Conservation (phyloP, 2,113 vertebrate genomes). For the Excalfactoria chinensis region DNA sequence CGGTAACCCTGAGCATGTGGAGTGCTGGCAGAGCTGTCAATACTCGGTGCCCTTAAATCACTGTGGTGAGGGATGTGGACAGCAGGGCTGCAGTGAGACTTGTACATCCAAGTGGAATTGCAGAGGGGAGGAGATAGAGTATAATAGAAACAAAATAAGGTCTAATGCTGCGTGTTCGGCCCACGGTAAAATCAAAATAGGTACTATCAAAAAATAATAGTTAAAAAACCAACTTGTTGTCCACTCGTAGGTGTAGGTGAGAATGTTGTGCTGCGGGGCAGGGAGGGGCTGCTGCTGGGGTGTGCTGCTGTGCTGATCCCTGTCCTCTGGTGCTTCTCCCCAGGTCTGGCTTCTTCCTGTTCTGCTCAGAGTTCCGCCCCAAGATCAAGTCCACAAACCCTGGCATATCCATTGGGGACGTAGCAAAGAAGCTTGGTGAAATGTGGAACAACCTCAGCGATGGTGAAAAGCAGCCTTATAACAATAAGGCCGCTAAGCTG, state of each 20-base stretch:
- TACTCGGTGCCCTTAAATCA: background rate
- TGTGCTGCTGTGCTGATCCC: background rate
- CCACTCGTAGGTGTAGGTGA: accelerated
- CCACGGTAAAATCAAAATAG: background rate
- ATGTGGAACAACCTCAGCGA: slow-evolving; percentile 90
- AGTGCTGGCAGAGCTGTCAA: background rate
- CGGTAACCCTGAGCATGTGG: background rate
- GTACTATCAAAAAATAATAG: no score
- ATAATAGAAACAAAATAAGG: no score
- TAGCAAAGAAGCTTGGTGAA: slow-evolving; percentile 89
- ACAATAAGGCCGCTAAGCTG: slow-evolving; percentile 88
- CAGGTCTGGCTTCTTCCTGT: slow-evolving; percentile 89
- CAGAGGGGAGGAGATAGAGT: no score
- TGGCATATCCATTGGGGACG: slow-evolving; percentile 86
- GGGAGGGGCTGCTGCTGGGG: accelerated
- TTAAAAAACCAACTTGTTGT: background rate
- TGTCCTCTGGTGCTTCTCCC: slow-evolving; percentile 10
- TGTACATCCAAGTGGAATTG: background rate
- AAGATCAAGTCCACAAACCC: slow-evolving; percentile 90
- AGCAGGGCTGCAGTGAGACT: background rate
- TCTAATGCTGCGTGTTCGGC: background rate
- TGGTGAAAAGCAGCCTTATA: slow-evolving; percentile 86
- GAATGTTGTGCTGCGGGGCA: background rate
- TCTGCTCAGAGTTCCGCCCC: slow-evolving; percentile 89
- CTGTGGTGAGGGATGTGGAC: background rate